Conservation (phyloP, 2,113 vertebrate species). For the Corydoras sp. region DNA sequence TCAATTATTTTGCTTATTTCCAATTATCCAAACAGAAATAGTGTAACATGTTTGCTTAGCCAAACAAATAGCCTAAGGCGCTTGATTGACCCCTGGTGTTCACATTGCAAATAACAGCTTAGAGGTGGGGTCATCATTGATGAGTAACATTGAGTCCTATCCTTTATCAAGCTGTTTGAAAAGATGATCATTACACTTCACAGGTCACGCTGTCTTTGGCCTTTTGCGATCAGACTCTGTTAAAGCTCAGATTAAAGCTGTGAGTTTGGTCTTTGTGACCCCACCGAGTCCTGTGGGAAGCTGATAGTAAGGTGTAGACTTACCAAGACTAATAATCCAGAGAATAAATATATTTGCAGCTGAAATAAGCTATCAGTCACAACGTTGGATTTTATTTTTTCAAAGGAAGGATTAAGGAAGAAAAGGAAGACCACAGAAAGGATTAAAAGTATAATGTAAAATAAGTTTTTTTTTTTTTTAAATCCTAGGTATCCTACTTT, state of each 20-base stretch:
- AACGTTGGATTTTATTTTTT: too few relatives aligned
- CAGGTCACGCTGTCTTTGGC: background rate
- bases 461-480: too few relatives aligned
- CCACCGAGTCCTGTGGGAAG: slow-evolving; percentile 7
- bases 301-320: slow-evolving; percentile 22
- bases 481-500: too few relatives aligned
- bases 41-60: too few relatives aligned
- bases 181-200: slow-evolving; percentile 10
- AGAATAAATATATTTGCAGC: background rate
- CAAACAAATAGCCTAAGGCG: background rate
- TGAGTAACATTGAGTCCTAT: background rate
- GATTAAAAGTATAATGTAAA: too few relatives aligned
- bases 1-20: too few relatives aligned
- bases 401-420: too few relatives aligned
- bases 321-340: slow-evolving; percentile 18
- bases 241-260: slow-evolving; percentile 20
- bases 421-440: too few relatives aligned
- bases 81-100: slow-evolving; percentile 34
- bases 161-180: background rate
- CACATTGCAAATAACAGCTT: slow-evolving; percentile 3
- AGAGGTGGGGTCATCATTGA: background rate
- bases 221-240: slow-evolving; percentile 7
- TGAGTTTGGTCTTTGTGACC: slow-evolving; percentile 15
- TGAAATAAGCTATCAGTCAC: too few relatives aligned
- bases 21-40: too few relatives aligned